Conservation (phyloP, 2,113 vertebrate species). For the Neodontobutis hainanensis region DNA sequence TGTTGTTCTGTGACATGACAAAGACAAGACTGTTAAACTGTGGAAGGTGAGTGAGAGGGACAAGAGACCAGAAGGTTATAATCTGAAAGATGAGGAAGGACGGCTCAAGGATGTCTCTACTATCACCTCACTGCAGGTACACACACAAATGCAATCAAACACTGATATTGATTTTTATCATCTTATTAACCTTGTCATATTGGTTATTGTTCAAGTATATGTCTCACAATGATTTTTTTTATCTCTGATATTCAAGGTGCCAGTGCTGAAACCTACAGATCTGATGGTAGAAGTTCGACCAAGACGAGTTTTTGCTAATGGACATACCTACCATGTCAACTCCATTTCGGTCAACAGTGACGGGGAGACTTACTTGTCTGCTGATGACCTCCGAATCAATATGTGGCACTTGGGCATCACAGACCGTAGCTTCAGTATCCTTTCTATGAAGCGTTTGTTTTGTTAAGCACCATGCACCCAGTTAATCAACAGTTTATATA, state of each 20-base stretch:
- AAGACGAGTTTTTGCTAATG: slow-evolving; percentile 89
- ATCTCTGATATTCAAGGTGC: slow-evolving; percentile 76
- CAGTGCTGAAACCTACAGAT: slow-evolving; percentile 89
- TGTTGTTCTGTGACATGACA: slow-evolving; percentile 16
- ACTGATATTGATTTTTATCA: neutral
- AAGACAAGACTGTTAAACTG: slow-evolving; percentile 98
- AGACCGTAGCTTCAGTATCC: slow-evolving; percentile 97
- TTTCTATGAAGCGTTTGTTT: slow-evolving; percentile 41
- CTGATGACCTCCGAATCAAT: slow-evolving; percentile 94
- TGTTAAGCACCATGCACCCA: neutral
- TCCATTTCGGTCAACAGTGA: slow-evolving; percentile 96
- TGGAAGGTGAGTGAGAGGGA: slow-evolving; percentile 97
- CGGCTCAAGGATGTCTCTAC: slow-evolving; percentile 93
- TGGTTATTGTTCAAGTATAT: neutral
- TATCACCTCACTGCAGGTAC: slow-evolving; percentile 93
- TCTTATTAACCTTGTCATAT: neutral
- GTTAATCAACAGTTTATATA: too few relatives aligned
- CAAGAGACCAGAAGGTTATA: slow-evolving; percentile 96
- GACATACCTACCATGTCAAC: slow-evolving; percentile 94
- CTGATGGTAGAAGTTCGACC: slow-evolving; percentile 96
- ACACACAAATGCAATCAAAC: neutral
- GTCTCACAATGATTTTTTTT: neutral
- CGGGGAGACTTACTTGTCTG: slow-evolving; percentile 90
- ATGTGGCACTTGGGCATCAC: slow-evolving; percentile 96
- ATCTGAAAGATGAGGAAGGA: slow-evolving; percentile 98